phyloP scores from a whole-genome alignment of 2,113 vertebrate genomes.

The Channa maculata region DNA sequence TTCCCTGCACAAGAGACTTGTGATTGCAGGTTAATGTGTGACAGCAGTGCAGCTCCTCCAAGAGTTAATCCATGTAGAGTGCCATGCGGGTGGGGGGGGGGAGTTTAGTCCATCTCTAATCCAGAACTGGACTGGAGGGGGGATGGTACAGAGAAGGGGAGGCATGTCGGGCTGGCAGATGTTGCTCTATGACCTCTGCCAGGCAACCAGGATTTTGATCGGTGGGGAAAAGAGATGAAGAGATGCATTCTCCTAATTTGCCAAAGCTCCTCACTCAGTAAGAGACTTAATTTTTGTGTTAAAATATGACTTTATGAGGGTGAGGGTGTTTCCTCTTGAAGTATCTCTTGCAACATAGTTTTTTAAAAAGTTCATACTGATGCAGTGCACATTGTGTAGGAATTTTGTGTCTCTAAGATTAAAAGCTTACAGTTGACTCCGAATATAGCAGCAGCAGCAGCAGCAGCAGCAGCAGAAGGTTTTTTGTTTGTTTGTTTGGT shows the following conservation, averaged over 20 bases:
- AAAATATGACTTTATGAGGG: neutral
- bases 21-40: constrained; percentile 69
- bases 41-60: constrained; percentile 55
- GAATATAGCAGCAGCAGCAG: no score
- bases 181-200: constrained; percentile 65
- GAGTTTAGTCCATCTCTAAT: constrained; percentile 64
- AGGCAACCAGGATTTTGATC: constrained; percentile 28
- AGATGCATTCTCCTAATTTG: neutral
- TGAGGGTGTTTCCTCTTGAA: neutral
- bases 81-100: constrained; percentile 15
- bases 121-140: constrained; percentile 58
- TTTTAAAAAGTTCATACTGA: no score
- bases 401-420: no score
- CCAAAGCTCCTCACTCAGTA: neutral
- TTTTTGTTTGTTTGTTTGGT: no score
- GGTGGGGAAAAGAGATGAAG: neutral
- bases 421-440: no score
- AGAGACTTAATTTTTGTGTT: neutral
- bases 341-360: neutral
- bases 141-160: constrained; percentile 33
- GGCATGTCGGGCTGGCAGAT: constrained; percentile 62
- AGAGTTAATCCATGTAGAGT: constrained; percentile 74
- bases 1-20: constrained; percentile 32
- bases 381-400: no score
- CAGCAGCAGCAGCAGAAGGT: no score